Conservation (phyloP, 1,140 invertebrate genomes). For the Hormaphis cornu region DNA sequence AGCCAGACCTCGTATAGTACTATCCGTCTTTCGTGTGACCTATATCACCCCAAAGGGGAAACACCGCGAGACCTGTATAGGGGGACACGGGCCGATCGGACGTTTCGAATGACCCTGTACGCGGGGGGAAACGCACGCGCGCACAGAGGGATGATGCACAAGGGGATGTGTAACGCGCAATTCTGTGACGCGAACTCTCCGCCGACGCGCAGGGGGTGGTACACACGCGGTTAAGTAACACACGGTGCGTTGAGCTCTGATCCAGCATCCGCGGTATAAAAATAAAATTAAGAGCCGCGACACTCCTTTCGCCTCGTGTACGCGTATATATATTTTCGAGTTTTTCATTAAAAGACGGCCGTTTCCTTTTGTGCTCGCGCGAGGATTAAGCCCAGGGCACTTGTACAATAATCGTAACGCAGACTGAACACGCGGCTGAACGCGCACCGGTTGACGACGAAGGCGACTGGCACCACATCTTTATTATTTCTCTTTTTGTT, state of each 20-base stretch:
- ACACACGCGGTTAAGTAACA: slow-evolving; percentile 31
- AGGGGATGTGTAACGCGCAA: too few relatives aligned
- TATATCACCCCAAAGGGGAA: too few relatives aligned
- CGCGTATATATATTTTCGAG: too few relatives aligned
- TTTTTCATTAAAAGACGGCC: slow-evolving; percentile 32
- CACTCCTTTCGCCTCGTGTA: slow-evolving; percentile 30
- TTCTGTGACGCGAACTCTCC: too few relatives aligned
- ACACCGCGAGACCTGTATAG: too few relatives aligned
- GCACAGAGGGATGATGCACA: too few relatives aligned
- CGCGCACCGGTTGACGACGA: background rate
- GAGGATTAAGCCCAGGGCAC: background rate
- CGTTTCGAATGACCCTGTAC: too few relatives aligned
- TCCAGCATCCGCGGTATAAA: slow-evolving; percentile 24
- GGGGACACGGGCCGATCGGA: too few relatives aligned
- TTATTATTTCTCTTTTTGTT: background rate
- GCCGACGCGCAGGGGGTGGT: background rate
- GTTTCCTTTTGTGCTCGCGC: slow-evolving; percentile 25
- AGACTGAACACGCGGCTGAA: background rate
- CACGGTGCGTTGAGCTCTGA: slow-evolving; percentile 31
- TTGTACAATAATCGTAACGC: background rate
- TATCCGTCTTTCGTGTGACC: too few relatives aligned
- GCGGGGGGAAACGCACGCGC: too few relatives aligned
- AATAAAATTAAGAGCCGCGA: slow-evolving; percentile 31
- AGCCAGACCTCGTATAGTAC: too few relatives aligned
- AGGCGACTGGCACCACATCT: too few relatives aligned